Conservation (phyloP, 92 coral and sea anemone genomes). For the Phymanthus crucifer region DNA sequence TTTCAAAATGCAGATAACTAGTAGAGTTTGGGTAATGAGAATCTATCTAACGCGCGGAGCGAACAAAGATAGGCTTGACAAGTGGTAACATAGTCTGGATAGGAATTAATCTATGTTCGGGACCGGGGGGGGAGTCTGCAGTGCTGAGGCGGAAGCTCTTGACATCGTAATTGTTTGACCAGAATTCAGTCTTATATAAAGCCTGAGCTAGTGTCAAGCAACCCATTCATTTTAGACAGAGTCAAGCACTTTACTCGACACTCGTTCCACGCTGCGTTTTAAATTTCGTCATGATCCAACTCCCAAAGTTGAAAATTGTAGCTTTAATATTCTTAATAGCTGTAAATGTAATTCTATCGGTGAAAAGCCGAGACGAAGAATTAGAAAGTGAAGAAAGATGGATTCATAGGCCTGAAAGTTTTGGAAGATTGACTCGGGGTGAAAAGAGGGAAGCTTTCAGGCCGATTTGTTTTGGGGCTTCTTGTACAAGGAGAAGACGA, state of each 20-base stretch:
- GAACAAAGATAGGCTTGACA: not conserved
- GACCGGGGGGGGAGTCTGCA: not conserved
- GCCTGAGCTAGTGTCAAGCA: not conserved
- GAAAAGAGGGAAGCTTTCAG: not conserved
- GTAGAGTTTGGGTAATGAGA: not conserved
- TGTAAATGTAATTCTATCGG: not conserved
- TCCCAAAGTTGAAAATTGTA: not conserved
- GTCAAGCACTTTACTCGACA: not conserved
- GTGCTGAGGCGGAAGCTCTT: not conserved
- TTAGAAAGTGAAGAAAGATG: not conserved
- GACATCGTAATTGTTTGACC: not conserved
- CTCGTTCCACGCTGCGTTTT: not conserved
- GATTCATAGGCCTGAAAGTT: not conserved
- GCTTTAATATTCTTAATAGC: not conserved
- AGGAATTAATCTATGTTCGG: not conserved
- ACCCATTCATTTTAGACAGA: not conserved
- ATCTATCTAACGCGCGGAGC: not conserved
- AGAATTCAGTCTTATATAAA: not conserved
- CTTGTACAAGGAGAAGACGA: not conserved
- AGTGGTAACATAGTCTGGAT: not conserved
- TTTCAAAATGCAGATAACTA: not conserved
- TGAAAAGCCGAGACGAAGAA: not conserved
- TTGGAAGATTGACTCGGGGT: not conserved
- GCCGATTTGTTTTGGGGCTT: not conserved
- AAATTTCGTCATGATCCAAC: not conserved